Conservation (phyloP, 2,113 vertebrate species). For the Etheostoma spectabile region DNA sequence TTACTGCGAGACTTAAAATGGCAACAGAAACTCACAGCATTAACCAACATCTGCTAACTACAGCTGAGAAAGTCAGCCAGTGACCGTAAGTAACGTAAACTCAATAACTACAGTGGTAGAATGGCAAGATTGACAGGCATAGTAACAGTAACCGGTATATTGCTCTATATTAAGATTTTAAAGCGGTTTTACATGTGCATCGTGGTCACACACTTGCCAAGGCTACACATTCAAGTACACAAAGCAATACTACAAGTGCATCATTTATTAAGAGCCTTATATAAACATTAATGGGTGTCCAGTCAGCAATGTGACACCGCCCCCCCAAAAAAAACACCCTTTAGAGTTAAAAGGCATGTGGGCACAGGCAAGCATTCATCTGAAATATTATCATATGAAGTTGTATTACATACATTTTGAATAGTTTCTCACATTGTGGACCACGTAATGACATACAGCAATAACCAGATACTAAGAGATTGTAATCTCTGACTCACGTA, state of each 20-base stretch:
- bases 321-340: not conserved
- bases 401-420: not conserved
- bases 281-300: conserved; percentile 19
- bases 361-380: not conserved
- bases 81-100: not conserved
- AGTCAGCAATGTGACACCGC: conserved; percentile 41
- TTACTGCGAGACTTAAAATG: not conserved
- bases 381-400: not conserved
- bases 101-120: not conserved
- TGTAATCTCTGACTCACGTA: not conserved
- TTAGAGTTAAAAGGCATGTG: not conserved
- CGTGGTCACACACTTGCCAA: not conserved
- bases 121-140: not conserved
- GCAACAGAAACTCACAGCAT: not conserved
- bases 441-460: not conserved
- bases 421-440: not conserved
- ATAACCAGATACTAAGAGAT: not conserved
- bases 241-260: conserved; percentile 28
- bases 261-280: conserved; percentile 56
- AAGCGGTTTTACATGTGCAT: conserved; percentile 1
- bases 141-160: not conserved
- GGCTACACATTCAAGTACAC: not conserved
- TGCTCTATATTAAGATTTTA: not conserved
- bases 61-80: not conserved
- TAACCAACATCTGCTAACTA: too few relatives aligned